phyloP scores from a whole-genome alignment of 2,113 vertebrate species.

The Cyanoderma ruficeps region DNA sequence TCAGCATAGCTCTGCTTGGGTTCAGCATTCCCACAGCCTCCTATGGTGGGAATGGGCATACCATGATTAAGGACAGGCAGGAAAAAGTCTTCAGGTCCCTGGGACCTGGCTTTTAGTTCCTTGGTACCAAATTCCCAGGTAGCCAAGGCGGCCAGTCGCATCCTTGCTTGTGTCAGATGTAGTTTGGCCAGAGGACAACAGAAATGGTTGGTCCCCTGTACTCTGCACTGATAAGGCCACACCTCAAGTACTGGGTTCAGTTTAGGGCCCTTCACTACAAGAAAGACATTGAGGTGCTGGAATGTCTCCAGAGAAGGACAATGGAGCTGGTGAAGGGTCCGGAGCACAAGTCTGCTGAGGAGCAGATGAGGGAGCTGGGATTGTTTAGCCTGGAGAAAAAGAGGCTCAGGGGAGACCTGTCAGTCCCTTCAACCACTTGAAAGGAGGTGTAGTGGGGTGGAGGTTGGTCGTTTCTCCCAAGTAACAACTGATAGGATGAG shows the following conservation, averaged over 20 bases:
- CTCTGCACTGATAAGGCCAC: background rate
- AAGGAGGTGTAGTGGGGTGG: background rate
- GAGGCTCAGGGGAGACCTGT: background rate
- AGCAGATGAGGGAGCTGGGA: background rate
- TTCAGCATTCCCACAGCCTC: background rate
- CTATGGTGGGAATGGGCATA: background rate
- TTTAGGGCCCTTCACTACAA: background rate
- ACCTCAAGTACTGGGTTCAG: background rate
- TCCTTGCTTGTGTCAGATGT: background rate
- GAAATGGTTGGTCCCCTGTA: background rate
- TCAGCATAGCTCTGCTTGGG: background rate
- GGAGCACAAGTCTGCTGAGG: background rate
- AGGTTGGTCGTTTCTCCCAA: background rate
- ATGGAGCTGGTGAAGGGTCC: fast-evolving
- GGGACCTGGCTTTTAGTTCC: background rate
- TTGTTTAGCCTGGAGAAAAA: background rate
- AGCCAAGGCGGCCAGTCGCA: background rate
- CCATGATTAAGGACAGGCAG: background rate
- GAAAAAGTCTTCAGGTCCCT: background rate
- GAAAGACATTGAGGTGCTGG: background rate
- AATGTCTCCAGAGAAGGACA: background rate
- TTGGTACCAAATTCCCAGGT: background rate
- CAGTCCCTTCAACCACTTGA: background rate
- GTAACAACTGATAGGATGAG: background rate
- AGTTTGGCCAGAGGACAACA: background rate